Evolutionary conservation across 1,140 invertebrate genomes (phyloP).

Genomic region (Hyles vespertilio): DNA sequence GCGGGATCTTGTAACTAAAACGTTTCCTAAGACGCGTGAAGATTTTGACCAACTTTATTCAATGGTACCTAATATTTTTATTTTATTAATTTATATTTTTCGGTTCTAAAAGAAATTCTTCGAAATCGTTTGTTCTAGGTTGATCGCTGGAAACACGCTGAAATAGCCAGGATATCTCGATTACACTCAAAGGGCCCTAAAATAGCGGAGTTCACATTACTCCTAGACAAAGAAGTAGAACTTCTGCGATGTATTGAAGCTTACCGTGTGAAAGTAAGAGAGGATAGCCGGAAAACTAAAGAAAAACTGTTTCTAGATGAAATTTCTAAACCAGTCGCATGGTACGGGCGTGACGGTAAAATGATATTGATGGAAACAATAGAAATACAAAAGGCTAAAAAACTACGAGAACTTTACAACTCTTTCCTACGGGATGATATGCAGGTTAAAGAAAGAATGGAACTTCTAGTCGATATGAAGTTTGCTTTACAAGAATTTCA

Average conservation of each 20-base stretch:
- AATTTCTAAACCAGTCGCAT: conserved; percentile 78
- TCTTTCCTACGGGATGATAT: conserved; percentile 70
- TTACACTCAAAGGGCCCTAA: conserved; percentile 77
- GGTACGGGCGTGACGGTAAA: conserved; percentile 78
- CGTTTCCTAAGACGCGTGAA: conserved; percentile 76
- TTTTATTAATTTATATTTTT: background rate
- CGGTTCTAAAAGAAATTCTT: too few relatives aligned
- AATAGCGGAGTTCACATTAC: conserved; percentile 77
- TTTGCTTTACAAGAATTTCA: conserved; percentile 74
- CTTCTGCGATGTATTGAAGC: conserved; percentile 79
- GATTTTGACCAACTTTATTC: conserved; percentile 81
- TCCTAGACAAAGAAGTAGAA: conserved; percentile 80
- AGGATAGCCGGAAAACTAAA: conserved; percentile 73
- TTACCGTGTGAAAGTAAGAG: conserved; percentile 75
- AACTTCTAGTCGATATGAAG: conserved; percentile 77
- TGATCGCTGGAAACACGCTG: conserved; percentile 79
- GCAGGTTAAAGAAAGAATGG: conserved; percentile 74
- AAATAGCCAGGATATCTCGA: conserved; percentile 76
- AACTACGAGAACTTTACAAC: conserved; percentile 78
- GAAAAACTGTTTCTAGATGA: conserved; percentile 77
- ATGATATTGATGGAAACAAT: conserved; percentile 80
- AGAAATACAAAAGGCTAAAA: conserved; percentile 79
- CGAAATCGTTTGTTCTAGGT: conserved; percentile 50
- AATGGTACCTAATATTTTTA: conserved; percentile 46
- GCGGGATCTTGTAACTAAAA: conserved; percentile 76